Base-by-base conservation (phyloP, 1,140 invertebrate genomes). In the Tetramorium alpestre region DNA sequence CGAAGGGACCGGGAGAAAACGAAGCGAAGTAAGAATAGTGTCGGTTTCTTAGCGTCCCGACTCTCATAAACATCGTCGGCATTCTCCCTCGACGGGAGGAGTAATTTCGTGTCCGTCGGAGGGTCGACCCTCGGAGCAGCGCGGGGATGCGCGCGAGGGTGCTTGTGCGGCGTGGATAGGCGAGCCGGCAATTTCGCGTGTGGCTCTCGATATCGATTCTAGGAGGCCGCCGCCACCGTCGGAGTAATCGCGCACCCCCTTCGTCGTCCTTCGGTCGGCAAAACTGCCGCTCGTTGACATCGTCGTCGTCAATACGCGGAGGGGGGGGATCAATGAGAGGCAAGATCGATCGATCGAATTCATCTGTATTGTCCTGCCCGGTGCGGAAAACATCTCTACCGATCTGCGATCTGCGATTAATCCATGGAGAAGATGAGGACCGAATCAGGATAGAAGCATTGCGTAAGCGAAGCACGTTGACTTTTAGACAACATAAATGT, bases 201-300 rank as follows among this genome's bases (percentile, higher is more conserved):
- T 54, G 65, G 80, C 62, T 77, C 78, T 65, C 62, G 80, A 82
- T 90, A 90, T 90, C 86, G 89, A 90, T 90, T 90, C 54, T 64
- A 58, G 62, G 18, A 89, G 86, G 81, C 69, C 87, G 62, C 86
- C 56, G 60, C 89, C 54, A 49, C 73, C 44, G 62, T 62, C 60
- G 64, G 65, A 51, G 72, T 38, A 80, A 60, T 65, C 62, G 84
- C 49, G 51, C 62, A 85, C 82, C 77, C 89, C 65, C 41, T 69
- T 85, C 84, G 73, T 76, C 56, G 78, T 69, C 51, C 22, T 49
- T 72, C 54, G 25, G n/a, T 80, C 60, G 44, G 33, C 76, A 82
- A 81, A 60, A 62, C 51, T 22, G 16, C 62, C 47, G 64, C 25
- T 67, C 38, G 49, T 81, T 54, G 77, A 65, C 62, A 81, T 41